Percentiles rank a stretch among this genome's conserved stretches.
Evolutionary conservation across 2,113 vertebrate species (phyloP).

Genomic region (Suncus etruscus): DNA sequence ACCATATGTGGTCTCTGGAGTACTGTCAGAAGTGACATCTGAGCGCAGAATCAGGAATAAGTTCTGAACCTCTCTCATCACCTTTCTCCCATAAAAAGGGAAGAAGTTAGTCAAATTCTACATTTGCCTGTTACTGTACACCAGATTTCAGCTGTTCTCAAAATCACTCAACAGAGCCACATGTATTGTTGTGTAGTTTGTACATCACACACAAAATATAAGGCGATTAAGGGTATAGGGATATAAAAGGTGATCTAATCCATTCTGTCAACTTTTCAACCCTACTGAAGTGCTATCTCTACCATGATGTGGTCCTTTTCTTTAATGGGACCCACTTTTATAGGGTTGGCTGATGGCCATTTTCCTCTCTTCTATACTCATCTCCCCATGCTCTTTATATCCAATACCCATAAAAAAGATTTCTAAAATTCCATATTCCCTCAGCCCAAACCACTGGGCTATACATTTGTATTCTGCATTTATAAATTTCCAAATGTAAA

Average conservation of each 20-base stretch:
- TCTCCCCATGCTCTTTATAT: slow-evolving; percentile 15
- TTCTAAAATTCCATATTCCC: background rate
- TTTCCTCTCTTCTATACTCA: background rate
- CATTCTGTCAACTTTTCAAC: slow-evolving; percentile 1
- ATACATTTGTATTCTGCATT: slow-evolving; percentile 43
- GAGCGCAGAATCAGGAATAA: no score
- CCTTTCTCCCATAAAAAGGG: no score
- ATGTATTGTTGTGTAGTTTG: background rate
- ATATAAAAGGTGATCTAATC: background rate
- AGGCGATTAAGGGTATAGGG: background rate
- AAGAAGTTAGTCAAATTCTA: background rate
- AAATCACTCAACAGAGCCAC: background rate
- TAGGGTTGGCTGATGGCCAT: background rate
- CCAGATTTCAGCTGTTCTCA: background rate
- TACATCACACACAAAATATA: background rate
- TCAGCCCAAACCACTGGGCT: background rate
- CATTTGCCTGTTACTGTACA: background rate
- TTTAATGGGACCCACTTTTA: background rate
- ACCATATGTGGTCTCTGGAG: no score
- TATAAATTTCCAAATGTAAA: slow-evolving; percentile 48
- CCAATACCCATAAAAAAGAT: background rate
- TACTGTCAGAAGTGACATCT: no score
- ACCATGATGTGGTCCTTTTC: background rate
- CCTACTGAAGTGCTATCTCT: background rate
- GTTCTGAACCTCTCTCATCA: no score